Conservation (phyloP, 2,797 vertebrate species). For the Channallabes apus region DNA sequence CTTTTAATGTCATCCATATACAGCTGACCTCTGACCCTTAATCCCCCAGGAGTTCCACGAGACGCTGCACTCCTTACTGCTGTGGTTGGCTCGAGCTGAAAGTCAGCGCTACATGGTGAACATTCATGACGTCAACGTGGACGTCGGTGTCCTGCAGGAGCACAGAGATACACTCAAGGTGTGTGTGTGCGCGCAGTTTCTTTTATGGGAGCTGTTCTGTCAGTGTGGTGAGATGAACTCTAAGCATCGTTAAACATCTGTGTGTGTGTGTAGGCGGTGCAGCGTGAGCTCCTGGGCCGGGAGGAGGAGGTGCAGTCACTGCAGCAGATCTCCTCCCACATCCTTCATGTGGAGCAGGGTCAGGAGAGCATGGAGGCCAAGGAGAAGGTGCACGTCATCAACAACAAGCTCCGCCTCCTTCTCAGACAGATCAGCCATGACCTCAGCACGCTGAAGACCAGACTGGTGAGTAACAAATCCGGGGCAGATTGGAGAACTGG, state of each 20-base stretch:
- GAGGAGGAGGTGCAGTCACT: slow-evolving; percentile 76
- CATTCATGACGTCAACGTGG: slow-evolving; percentile 56
- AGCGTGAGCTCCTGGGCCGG: slow-evolving; percentile 76
- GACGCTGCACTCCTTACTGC: slow-evolving; percentile 78
- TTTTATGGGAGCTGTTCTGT: too few relatives aligned
- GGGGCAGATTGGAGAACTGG: too few relatives aligned
- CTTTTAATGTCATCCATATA: background rate
- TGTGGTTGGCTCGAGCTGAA: slow-evolving; percentile 83
- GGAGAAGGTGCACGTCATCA: slow-evolving; percentile 86
- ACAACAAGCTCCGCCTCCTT: slow-evolving; percentile 81
- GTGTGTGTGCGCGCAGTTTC: slow-evolving; percentile 64
- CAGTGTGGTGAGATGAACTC: background rate
- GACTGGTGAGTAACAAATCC: slow-evolving; percentile 71
- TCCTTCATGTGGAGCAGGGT: slow-evolving; percentile 75
- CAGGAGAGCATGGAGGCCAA: slow-evolving; percentile 83
- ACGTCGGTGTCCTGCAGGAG: slow-evolving; percentile 63
- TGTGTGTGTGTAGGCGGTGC: slow-evolving; percentile 72
- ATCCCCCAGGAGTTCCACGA: slow-evolving; percentile 85
- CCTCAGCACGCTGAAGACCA: slow-evolving; percentile 66
- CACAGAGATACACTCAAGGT: slow-evolving; percentile 77
- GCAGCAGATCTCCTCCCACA: slow-evolving; percentile 78
- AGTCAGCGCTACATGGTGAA: slow-evolving; percentile 65
- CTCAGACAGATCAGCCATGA: slow-evolving; percentile 74
- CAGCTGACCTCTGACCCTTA: background rate
- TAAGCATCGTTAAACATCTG: slow-evolving; percentile 25